Percentiles rank a stretch among this genome's conserved stretches.
Conservation (phyloP, 2,113 vertebrate species). For the Zosterops pallidus region DNA sequence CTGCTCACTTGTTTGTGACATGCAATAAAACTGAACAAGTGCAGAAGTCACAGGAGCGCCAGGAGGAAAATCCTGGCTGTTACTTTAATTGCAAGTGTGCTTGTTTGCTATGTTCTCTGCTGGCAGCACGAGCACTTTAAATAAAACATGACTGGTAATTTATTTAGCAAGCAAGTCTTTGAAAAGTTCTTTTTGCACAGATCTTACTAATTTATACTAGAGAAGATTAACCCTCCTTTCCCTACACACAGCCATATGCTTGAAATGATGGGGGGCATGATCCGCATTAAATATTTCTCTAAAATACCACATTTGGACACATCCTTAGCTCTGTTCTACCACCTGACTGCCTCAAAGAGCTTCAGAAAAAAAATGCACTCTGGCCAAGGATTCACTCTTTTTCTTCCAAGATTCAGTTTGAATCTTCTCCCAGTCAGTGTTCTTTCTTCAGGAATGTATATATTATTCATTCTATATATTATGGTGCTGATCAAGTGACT, state of each 20-base stretch:
- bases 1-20: rapidly evolving
- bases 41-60: background rate
- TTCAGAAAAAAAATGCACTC: background rate
- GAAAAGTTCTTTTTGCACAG: conserved; percentile 51
- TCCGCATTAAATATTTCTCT: background rate
- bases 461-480: background rate
- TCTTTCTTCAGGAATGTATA: background rate
- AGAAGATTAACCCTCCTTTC: conserved; percentile 36
- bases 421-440: background rate
- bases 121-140: conserved; percentile 39
- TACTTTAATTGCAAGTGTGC: conserved; percentile 46
- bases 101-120: conserved; percentile 43
- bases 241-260: background rate
- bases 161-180: conserved; percentile 71
- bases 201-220: conserved; percentile 7
- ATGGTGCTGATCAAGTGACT: background rate
- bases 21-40: background rate
- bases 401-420: background rate
- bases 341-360: background rate
- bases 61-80: conserved; percentile 29
- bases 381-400: background rate
- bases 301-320: background rate
- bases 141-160: conserved; percentile 77
- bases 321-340: background rate
- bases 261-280: background rate